A percentile compares a stretch with the other conserved stretches of the same genome.
Evolutionary conservation across 2,797 vertebrate species (phyloP).

Genomic region (Cyclopterus lumpus): DNA sequence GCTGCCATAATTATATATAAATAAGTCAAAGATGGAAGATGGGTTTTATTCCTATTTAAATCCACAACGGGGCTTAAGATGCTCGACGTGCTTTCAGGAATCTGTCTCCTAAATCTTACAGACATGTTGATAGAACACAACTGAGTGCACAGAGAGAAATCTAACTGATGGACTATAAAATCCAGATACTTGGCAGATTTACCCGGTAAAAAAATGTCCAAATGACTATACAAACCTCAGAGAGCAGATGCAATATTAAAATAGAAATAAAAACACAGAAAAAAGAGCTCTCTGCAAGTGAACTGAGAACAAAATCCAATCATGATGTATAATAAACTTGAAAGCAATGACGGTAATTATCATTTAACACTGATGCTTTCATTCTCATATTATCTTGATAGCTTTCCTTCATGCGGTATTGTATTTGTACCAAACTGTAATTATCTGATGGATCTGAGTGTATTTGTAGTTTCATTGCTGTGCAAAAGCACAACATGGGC

Average conservation of each 20-base stretch:
- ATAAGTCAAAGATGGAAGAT: conserved; percentile 43
- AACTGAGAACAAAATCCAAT: conserved; percentile 35
- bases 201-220: conserved; percentile 8
- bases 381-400: conserved; percentile 28
- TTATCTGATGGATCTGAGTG: conserved; percentile 31
- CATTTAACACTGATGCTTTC: conserved; percentile 39
- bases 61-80: conserved; percentile 10
- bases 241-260: conserved; percentile 41
- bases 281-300: conserved; percentile 26
- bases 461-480: conserved; percentile 13
- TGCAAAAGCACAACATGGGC: conserved; percentile 11
- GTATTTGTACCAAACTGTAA: conserved; percentile 30
- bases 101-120: conserved; percentile 14
- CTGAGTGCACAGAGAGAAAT: conserved; percentile 15
- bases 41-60: conserved; percentile 8
- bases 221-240: conserved; percentile 28
- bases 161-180: conserved; percentile 19
- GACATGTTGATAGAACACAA: conserved; percentile 23
- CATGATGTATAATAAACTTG: conserved; percentile 50
- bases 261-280: conserved; percentile 38
- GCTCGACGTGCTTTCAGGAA: background rate
- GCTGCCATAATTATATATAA: conserved; percentile 53
- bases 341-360: conserved; percentile 48
- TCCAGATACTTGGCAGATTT: conserved; percentile 14
- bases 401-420: background rate